These are phyloP conservation scores for Dysidea cf. avara DNA, from an alignment of 37 sponge, comb jelly and placozoan species.

Conservation along the genomic window DNA sequence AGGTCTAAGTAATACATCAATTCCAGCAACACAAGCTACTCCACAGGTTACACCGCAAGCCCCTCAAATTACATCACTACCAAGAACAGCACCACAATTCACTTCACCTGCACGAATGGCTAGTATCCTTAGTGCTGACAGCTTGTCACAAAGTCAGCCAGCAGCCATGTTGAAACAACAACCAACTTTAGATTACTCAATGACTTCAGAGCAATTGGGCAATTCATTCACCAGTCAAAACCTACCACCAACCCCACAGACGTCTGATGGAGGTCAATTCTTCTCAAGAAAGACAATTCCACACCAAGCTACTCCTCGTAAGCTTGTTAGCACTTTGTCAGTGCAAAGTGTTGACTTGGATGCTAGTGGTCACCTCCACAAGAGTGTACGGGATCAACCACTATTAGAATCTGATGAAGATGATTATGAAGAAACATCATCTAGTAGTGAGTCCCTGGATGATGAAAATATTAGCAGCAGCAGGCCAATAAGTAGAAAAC, in stretches of 20 bases:
- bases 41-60: no score
- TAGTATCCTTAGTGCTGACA: neutral
- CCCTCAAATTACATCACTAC: no score
- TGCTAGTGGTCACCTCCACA: no score
- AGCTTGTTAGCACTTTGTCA: neutral
- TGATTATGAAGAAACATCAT: no score
- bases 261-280: neutral
- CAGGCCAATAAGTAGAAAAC: no score
- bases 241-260: neutral
- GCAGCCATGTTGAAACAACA: neutral
- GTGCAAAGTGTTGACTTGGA: no score
- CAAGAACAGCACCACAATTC: no score
- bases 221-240: neutral
- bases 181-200: neutral
- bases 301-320: neutral
- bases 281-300: neutral
- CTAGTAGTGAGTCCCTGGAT: no score
- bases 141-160: neutral
- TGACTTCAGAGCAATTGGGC: slow-evolving; percentile 25
- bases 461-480: no score
- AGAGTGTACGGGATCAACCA: slow-evolving; percentile 4
- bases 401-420: slow-evolving; percentile 6
- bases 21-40: no score
- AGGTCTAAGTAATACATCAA: no score
- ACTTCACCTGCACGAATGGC: no score